Conservation (phyloP, 2,797 vertebrate species). For the Hephaestus fuliginosus region DNA sequence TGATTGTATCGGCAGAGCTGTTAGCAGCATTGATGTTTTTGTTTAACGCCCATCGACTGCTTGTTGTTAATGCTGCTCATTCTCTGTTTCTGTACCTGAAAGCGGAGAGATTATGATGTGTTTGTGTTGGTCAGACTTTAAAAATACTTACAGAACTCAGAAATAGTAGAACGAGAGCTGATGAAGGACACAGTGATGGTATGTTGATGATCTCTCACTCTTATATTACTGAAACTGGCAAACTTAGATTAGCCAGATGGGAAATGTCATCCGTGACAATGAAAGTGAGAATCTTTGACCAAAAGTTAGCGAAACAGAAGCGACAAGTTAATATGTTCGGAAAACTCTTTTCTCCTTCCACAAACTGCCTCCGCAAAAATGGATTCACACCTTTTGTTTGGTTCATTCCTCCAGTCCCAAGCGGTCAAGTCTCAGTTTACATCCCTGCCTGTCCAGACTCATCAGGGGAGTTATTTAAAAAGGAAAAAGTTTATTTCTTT, state of each 20-base stretch:
- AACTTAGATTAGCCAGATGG: too few relatives aligned
- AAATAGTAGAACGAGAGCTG: not conserved
- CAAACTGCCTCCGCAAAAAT: not conserved
- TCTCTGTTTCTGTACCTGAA: not conserved
- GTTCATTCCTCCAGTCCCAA: not conserved
- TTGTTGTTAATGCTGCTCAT: not conserved
- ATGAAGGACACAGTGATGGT: not conserved
- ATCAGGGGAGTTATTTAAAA: too few relatives aligned
- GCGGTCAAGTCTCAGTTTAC: too few relatives aligned
- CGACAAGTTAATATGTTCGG: not conserved
- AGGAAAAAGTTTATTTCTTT: too few relatives aligned
- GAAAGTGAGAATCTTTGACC: not conserved
- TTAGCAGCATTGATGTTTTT: conserved; percentile 1
- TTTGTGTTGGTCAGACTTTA: not conserved
- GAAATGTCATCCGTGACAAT: not conserved
- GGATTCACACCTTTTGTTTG: not conserved
- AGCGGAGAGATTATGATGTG: not conserved
- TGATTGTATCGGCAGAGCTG: conserved; percentile 3
- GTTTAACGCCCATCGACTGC: not conserved
- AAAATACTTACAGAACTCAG: not conserved
- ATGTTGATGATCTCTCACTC: not conserved
- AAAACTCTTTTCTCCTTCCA: not conserved
- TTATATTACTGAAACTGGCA: not conserved
- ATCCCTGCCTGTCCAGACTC: too few relatives aligned
- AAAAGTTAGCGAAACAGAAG: not conserved